Evolutionary conservation across 2,113 vertebrate species (phyloP), one percentile per base, ranked within the genome.

Genomic region (Euleptes europaea): DNA sequence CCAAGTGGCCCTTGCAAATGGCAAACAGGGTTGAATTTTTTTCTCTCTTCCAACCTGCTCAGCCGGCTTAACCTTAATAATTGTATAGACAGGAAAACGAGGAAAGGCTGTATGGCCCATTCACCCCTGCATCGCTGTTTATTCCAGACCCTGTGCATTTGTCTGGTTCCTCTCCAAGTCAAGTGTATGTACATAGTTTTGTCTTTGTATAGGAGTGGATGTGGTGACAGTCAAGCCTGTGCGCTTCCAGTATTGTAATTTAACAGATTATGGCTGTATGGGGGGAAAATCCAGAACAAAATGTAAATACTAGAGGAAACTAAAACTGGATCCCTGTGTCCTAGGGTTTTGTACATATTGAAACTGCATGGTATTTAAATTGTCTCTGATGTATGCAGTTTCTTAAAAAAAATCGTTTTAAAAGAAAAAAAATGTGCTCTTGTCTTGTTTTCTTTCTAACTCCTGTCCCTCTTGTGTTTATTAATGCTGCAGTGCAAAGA

Each of bases 341-440:
- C 94, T 93, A 92, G 92, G 75, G 44, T 97, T 98, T 97, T 98
- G 97, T 97, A 98, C 97, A 98, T 97, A 97, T 93, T 96, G 97
- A 97, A 97, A 97, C 96, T 97, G 98, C 98, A 98, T 98, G 98
- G 95, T 96, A 94, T 95, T 98, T 98, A 97, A 98, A 96, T 97
- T 96, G 97, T 98, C 97, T 97, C 97, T 89, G 95, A 97, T 98
- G 98, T 98, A 97, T 97, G 97, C 96, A 97, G 97, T 98, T 99
- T 98, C 97, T 97, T 96, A 95, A 96, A 95, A 97, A 97, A 82
- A 94, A 93, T 10, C 67, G 0, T 70, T 90, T 94, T 69, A 82
- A 95, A 94, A 94, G 91, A 84, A 83, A 86, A 87, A 84, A 88
- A 87, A 84, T 86, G 21, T 8, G 88, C 88, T 94, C 60, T 51